A percentile compares a stretch with the other conserved stretches of the same genome.
These are phyloP conservation scores for Bufo bufo DNA, from an alignment of 2,113 vertebrate species.

Conservation along the genomic window DNA sequence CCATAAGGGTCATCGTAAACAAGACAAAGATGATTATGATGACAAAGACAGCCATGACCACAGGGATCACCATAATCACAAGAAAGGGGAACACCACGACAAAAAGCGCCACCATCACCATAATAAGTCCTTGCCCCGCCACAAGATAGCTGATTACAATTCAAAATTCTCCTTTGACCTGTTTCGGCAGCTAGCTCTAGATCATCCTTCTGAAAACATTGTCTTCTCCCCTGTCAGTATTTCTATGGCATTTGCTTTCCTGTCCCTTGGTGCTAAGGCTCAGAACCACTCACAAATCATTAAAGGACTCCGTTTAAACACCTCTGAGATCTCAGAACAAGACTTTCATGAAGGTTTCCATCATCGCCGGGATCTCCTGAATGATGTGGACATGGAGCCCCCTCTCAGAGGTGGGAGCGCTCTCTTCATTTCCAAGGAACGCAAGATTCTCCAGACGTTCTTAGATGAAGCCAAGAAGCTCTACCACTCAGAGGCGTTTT, in stretches of 20 bases:
- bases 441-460: slow-evolving; percentile 71
- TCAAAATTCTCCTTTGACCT: slow-evolving; percentile 72
- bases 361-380: slow-evolving; percentile 74
- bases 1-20: neutral
- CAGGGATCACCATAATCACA: neutral
- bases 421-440: slow-evolving; percentile 72
- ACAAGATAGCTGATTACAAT: slow-evolving; percentile 60
- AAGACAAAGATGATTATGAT: neutral
- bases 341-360: slow-evolving; percentile 71
- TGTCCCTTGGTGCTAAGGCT: slow-evolving; percentile 71
- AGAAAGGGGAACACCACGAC: neutral
- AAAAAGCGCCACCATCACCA: slow-evolving; percentile 14
- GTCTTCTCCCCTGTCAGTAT: slow-evolving; percentile 79
- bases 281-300: slow-evolving; percentile 72
- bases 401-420: slow-evolving; percentile 74
- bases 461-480: slow-evolving; percentile 68
- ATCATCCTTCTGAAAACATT: slow-evolving; percentile 70
- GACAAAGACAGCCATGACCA: neutral
- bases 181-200: slow-evolving; percentile 69
- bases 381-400: slow-evolving; percentile 62
- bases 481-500: slow-evolving; percentile 72
- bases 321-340: slow-evolving; percentile 57
- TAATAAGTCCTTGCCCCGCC: neutral
- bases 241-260: slow-evolving; percentile 72
- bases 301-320: slow-evolving; percentile 73